Evolutionary conservation across 2,797 vertebrate genomes (phyloP), one percentile per base, ranked within the genome.

Genomic region (Pempheris klunzingeri): DNA sequence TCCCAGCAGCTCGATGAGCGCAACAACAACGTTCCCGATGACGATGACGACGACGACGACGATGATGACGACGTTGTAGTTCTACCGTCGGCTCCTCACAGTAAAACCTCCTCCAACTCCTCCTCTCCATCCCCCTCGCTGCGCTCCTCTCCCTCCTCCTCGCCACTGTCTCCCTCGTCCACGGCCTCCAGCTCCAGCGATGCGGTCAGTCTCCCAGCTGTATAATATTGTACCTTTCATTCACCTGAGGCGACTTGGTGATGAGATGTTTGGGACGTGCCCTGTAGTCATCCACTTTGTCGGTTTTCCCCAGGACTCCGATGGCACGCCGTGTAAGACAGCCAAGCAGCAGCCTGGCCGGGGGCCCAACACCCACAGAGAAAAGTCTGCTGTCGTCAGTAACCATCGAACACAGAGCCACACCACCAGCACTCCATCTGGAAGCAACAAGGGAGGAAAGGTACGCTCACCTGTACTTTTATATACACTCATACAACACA

Each of bases 281-380:
- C 7, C 2, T 59, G 59, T n/a, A 41, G 17, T 65, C 10, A 22
- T 46, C 7, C 13, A 12, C 54, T 60, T 44, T 59, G 20, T 30
- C 62, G 17, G 0, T 52, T 62, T 65, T n/a, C 28, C 11, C 2
- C 81, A 98, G 98, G 98, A 99, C 94, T 99, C 98, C 60, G 98
- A 99, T 52, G 96, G 97, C 68, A 99, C 97, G 60, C 98, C 98
- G 5, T 98, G 96, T 92, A 99, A 99, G 94, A 97, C 97, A 7
- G 96, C 96, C 39, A 99, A 99, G 87, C 97, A 98, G 78, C 95
- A 97, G 91, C 92, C 95, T 75, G 95, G 94, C 84, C 95, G 95
- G 55, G 95, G 94, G 30, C 82, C 96, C 78, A 81, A 94, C 10
- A 77, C 92, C 77, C 97, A 93, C 95, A 95, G 95, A 92, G 98